These are phyloP conservation scores for Cataglyphis cursor DNA, from an alignment of 2,888 invertebrate species.

Conservation along the genomic window DNA sequence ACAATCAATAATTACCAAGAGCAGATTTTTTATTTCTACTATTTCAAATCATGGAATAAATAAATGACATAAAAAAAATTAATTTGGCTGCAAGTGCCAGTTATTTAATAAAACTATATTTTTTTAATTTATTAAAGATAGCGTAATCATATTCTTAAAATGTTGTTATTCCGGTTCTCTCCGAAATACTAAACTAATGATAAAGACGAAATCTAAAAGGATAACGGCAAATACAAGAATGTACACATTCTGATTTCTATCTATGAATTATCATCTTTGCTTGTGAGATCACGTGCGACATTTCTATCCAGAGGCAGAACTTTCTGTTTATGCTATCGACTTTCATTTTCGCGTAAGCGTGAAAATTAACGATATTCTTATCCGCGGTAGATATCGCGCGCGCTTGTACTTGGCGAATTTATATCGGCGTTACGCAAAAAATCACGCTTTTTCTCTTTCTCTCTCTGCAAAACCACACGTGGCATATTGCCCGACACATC, in stretches of 20 bases:
- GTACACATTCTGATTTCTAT: constrained; percentile 2
- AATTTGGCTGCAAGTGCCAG: background rate
- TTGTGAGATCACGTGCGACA: constrained; percentile 5
- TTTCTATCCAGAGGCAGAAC: constrained; percentile 26
- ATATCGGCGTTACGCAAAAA: constrained; percentile 50
- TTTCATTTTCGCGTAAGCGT: constrained; percentile 41
- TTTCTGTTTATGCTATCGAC: constrained; percentile 42
- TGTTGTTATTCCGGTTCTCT: background rate
- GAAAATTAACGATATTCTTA: constrained; percentile 56
- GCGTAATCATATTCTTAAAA: background rate
- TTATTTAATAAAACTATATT: background rate
- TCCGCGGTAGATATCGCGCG: constrained; percentile 58
- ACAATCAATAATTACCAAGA: background rate
- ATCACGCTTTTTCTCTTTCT: background rate
- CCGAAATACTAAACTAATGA: background rate
- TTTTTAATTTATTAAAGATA: background rate
- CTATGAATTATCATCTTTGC: background rate
- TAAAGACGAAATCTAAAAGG: background rate
- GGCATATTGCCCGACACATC: constrained; percentile 53
- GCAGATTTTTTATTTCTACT: background rate
- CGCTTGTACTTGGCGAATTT: constrained; percentile 54
- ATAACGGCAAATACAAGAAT: constrained; percentile 28
- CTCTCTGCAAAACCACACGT: constrained; percentile 47
- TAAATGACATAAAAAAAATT: background rate
- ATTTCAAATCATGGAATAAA: background rate